Base-by-base conservation (phyloP, 2,113 vertebrate species). In the Henicopernis longicauda region DNA sequence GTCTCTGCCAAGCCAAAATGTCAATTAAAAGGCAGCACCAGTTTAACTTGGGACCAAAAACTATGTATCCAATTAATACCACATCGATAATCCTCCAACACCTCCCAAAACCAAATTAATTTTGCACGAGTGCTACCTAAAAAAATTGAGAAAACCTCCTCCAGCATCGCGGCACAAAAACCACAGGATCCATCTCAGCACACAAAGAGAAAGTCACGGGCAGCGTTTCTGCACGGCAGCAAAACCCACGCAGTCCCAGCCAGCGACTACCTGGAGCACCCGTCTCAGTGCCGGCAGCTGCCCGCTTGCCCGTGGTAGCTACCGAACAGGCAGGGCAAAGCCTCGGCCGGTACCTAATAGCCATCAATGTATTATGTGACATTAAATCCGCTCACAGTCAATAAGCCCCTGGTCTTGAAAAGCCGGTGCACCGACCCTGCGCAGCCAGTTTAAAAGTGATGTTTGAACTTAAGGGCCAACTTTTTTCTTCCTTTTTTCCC, bases 391-490 rank as follows among this genome's bases (percentile, higher is more conserved):
- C 42, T 26, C 54, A 2, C 0, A 3, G 34, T 10, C 38, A 22
- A 6, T 32, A 50, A 71, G 16, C 9, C 6, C 36, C 49, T 8
- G 8, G 25, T 31, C 54, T 21, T 8, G 3, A 66, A 36, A 40
- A 66, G 14, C 70, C 18, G 0, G 19, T 2, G 4, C 32, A 15
- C 15, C 7, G 5, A 34, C 22, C 44, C 40, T 5, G 2, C 2
- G 2, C 44, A 11, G 9, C 23, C 52, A 3, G 5, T 66, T 52
- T 20, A 50, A 13, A 55, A 79, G 54, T 3, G 21, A 63, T 13
- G 20, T 38, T 52, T 26, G n/a, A 85, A 62, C 10, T 27, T 17
- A 14, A 72, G 40, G 25, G 9, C 17, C 34, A 23, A 47, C 15
- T 54, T 82, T 54, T 38, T 25, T 19, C 19, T 9, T 31, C 13